These are phyloP conservation scores for Cairina moschata DNA, from an alignment of 2,113 vertebrate genomes.

Conservation along the genomic window DNA sequence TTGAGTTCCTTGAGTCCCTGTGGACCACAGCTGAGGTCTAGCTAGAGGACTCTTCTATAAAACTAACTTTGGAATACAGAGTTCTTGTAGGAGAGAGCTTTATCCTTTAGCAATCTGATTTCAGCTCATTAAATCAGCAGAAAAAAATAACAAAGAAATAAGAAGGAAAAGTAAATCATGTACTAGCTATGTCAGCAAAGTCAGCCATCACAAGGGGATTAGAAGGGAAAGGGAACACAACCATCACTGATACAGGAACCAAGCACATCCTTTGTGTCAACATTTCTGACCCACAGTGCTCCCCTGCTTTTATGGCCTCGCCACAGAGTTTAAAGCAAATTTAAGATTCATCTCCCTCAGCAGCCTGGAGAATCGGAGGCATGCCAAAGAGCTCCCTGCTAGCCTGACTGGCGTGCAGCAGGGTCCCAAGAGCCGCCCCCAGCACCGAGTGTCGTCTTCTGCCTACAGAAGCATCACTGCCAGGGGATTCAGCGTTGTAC, in stretches of 20 bases:
- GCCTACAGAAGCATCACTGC: not conserved
- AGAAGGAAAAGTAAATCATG: not conserved
- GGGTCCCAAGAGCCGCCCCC: not conserved
- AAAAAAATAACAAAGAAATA: not conserved
- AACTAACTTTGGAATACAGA: not conserved
- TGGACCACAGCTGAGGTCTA: not conserved
- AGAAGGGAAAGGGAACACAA: not conserved
- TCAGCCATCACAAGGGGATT: accelerated
- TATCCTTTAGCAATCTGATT: not conserved
- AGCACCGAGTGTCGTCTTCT: not conserved
- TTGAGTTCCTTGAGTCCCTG: not conserved
- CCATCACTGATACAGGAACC: not conserved
- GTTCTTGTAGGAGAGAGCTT: not conserved
- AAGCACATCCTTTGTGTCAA: not conserved
- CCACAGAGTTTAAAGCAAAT: not conserved
- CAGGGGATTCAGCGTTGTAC: not conserved
- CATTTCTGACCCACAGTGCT: accelerated
- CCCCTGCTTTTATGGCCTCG: accelerated
- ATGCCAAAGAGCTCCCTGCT: not conserved
- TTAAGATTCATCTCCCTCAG: not conserved
- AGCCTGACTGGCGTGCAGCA: not conserved
- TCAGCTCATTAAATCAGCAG: not conserved
- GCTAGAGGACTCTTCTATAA: not conserved
- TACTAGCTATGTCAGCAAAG: not conserved
- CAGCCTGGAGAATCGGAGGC: not conserved